phyloP scores from a whole-genome alignment of 2,888 invertebrate species.

The Alitta virens region DNA sequence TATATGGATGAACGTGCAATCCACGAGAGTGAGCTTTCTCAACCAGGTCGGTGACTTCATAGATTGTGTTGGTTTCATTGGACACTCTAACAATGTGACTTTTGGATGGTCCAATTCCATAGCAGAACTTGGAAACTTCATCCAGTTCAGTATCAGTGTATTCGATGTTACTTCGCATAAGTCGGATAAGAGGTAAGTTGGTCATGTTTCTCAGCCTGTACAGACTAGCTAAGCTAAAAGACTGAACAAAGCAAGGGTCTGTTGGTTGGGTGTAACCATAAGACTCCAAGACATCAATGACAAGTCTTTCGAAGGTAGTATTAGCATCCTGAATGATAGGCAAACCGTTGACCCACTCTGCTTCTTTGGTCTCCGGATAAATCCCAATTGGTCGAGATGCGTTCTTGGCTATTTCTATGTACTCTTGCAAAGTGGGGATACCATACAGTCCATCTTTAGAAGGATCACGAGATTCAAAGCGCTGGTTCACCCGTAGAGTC shows the following conservation, averaged over 20 bases:
- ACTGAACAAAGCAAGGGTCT: slow-evolving; percentile 28
- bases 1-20: slow-evolving; percentile 25
- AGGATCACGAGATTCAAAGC: slow-evolving; percentile 19
- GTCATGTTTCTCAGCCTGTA: slow-evolving; percentile 12
- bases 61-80: slow-evolving; percentile 8
- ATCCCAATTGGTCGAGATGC: slow-evolving; percentile 24
- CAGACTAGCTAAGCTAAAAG: slow-evolving; percentile 22
- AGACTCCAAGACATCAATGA: slow-evolving; percentile 18
- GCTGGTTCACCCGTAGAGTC: slow-evolving; percentile 22
- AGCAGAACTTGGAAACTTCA: slow-evolving; percentile 12
- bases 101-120: slow-evolving; percentile 25
- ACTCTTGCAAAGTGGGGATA: slow-evolving; percentile 27
- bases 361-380: slow-evolving; percentile 29
- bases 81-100: not conserved
- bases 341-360: slow-evolving; percentile 25
- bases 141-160: slow-evolving; percentile 13
- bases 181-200: slow-evolving; percentile 16
- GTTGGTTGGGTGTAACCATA: slow-evolving; percentile 13
- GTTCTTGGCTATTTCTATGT: slow-evolving; percentile 19
- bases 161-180: not conserved
- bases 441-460: slow-evolving; percentile 20
- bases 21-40: slow-evolving; percentile 7
- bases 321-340: slow-evolving; percentile 17
- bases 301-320: slow-evolving; percentile 26
- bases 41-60: slow-evolving; percentile 18